Evolutionary conservation across 2,113 vertebrate genomes (phyloP), one percentile per base, ranked within the genome.

Genomic region (Notarius quadriscutis): DNA sequence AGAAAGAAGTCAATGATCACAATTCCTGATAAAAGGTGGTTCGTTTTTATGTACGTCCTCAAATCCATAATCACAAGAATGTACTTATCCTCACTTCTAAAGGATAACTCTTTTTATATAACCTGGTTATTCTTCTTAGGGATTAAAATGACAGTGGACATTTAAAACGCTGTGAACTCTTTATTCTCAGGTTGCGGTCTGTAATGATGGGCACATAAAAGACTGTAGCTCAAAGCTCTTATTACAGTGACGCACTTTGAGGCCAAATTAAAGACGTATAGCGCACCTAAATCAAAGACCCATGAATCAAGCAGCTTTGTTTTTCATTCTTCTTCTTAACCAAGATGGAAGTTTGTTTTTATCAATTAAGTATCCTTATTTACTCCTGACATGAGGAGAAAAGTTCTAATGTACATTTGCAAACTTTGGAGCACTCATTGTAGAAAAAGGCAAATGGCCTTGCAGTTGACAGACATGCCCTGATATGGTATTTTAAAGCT

Each of bases 301-400:
- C 55, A 60, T 81, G 18, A 62, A 55, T 20, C 17, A 77, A 7
- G 15, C 75, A 30, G 50, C 25, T 78, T 78, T 27, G 25, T 81
- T 34, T 57, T 30, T 79, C 25, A 79, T 80, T 58, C n/a, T 17
- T 80, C n/a, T 80, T 80, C 30, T 80, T 80, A 58, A 27, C 7
- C 14, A 34, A 58, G 77, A 80, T 14, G 58, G 51, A 79, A 79
- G 27, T 55, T 50, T 27, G 11, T 50, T 72, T 18, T 48, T 53
- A 53, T 27, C 25, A n/a, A 53, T 55, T 27, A 27, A 15, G 14
- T 53, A 55, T 71, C 50, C n/a, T 67, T 83, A 53, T 83, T 71
- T 55, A 69, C 17, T 53, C 63, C 1, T 27, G 3, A 25, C 22
- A 30, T 9, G 53, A n/a, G 11, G 25, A 51, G 81, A 83, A 25